Base-by-base conservation (phyloP, 2,113 vertebrate species). In the Callaeas wilsoni region DNA sequence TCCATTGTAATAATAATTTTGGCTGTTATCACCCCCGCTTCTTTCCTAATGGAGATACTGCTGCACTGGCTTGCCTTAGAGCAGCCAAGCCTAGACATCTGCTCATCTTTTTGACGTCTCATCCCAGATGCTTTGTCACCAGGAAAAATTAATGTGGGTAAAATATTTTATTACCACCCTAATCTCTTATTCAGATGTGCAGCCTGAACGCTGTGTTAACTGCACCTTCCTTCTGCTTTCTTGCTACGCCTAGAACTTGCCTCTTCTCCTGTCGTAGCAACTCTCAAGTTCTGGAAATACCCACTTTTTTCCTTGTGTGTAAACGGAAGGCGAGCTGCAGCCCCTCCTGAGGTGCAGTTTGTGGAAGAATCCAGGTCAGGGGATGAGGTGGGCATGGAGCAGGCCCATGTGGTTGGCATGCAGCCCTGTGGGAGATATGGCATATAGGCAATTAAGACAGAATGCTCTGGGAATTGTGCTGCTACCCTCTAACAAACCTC, bases 401-500 rank as follows among this genome's bases (percentile, higher is more conserved):
- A 94, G 84, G 92, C 93, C 94, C 95, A 88, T 96, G 95, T 95
- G 88, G 90, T 95, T 97, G 96, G 93, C 95, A 93, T 92, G 12
- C 68, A 92, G 95, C 92, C 93, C 95, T 97, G 85, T 88, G 95
- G 94, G 95, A 97, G 85, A 90, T 88, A 17, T 95, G 92, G 95
- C 95, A 93, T 95, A 80, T 68, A 93, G 90, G 90, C 96, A 97
- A 95, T 96, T 96, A 96, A 97, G 94, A 96, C 94, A 96, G 94
- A 97, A 95, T 96, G 92, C 90, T 96, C 87, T 96, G 95, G 95
- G 95, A 97, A 97, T 97, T 97, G 94, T 88, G 92, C 93, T 94
- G 93, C 94, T 95, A 88, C 75, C 90, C 87, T 96, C 87, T 86
- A 77, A 94, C 95, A 96, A 94, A 94, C 87, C 93, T 96, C 92